Base-by-base conservation (phyloP, 2,888 invertebrate species). In the Hecatera dysodea region DNA sequence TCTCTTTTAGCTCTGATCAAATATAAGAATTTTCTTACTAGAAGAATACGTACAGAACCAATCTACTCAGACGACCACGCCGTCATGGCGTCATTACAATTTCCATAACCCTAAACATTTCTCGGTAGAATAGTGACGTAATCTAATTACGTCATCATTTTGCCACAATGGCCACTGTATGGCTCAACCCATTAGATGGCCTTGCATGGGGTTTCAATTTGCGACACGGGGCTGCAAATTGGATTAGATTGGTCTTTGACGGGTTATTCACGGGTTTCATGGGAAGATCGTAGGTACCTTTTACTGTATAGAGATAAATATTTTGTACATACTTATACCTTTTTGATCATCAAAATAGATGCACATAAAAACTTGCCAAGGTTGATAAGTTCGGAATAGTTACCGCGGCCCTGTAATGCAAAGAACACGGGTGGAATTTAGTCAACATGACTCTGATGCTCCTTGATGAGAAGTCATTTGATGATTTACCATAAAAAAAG, bases 161-260 rank as follows among this genome's bases (percentile, higher is more conserved):
- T 77, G 82, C 78, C 78, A 79, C 84, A 75, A 78, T 75, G 77
- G 83, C 78, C 77, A 76, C 84, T 76, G 79, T 81, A 86, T 81
- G 84, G 87, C 86, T 89, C 85, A 89, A 90, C 91, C 91, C 91
- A 90, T 92, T 91, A 90, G 87, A 74, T 83, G 89, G 86, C 77
- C 72, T 76, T 76, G 65, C 65, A 78, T 78, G 87, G 87, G 87
- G 88, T 87, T 88, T 86, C 89, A 89, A 90, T 92, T 90, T 90
- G 90, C 86, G 89, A 91, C 90, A 91, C 90, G 79, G 81, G 60
- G 72, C 68, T 68, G 77, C 81, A 88, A 92, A 92, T 92, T 90
- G 82, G 89, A 92, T 92, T 92, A 92, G 81, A 79, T 80, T 83
- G 85, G 85, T 86, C 87, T 87, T 87, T 88, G 87, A 87, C 81